Evolutionary conservation across 2,113 vertebrate genomes (phyloP), one percentile per base, ranked within the genome.

Genomic region (Trichechus manatus): DNA sequence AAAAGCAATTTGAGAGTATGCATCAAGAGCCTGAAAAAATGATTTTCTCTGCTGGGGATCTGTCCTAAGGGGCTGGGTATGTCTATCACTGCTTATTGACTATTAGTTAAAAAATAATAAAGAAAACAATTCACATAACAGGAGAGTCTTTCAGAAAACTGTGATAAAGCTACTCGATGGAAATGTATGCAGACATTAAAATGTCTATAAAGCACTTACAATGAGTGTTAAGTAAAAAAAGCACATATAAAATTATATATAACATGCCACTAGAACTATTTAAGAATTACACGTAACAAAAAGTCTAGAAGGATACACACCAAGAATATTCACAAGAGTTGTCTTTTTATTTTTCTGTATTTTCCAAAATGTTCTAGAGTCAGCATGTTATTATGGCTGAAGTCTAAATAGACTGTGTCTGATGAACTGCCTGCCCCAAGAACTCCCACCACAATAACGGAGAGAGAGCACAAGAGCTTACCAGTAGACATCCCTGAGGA

Each of bases 181-280:
- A 96, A 96, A 95, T 47, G 8, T 82, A 86, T 64, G 15, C 27
- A 83, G 53, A 91, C 74, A 91, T 97, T 95, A 91, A 97, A 97
- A 93, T 82, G 39, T 66, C 91, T 80, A 78, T 81, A 83, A 96
- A 72, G 56, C 50, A 93, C 63, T 94, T 94, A 91, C 1, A 36
- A 36, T 79, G 70, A 81, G 25, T 72, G 61, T 91, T 94, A 96
- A 90, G 8, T 89, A 66, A 59, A 31, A 90, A 83, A 92, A 63
- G 31, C 5, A 85, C 1, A 93, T 74, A 56, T 1, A 88, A 89
- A 82, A 68, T 82, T 68, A 59, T 42, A 84, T 56, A 96, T 50
- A 20, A 82, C 50, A 81, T 19, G 70, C 77, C 50, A 86, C 75
- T 91, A 79, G 90, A 93, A 95, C 47, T 56, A 92, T 29, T 14